Percentiles rank a stretch among this genome's conserved stretches.
phyloP scores from a whole-genome alignment of 2,888 invertebrate genomes.

The Mactromeris polynyma region DNA sequence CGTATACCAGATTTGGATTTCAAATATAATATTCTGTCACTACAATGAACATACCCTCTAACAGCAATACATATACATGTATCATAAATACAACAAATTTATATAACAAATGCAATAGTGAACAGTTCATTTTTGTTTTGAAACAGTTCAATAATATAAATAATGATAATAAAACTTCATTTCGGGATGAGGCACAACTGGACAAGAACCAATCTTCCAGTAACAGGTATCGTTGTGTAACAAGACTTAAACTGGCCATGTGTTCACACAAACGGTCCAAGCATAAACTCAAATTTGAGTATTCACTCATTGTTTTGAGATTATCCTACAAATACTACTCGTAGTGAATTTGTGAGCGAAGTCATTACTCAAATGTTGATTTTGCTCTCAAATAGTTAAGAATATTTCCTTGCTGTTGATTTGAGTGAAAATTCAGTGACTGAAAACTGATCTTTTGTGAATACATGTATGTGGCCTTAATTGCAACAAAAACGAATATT shows the following conservation, averaged over 20 bases:
- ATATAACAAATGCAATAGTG: not conserved
- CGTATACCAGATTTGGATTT: conserved; percentile 21
- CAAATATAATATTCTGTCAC: conserved; percentile 1
- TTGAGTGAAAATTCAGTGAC: too few species aligned
- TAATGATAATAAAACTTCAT: not conserved
- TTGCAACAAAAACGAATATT: too few species aligned
- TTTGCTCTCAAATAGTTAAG: too few species aligned
- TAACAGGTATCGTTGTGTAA: not conserved
- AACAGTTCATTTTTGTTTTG: not conserved
- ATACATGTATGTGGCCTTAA: too few species aligned
- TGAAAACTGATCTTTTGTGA: too few species aligned
- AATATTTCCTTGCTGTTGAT: too few species aligned
- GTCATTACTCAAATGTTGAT: too few species aligned
- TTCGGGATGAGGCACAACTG: not conserved
- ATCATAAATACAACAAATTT: not conserved
- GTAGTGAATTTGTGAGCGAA: too few species aligned
- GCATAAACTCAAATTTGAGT: too few species aligned
- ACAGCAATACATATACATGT: not conserved
- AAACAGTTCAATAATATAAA: not conserved
- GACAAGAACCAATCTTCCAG: not conserved
- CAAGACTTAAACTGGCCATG: not conserved
- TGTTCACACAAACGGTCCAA: too few species aligned
- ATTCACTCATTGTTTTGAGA: too few species aligned
- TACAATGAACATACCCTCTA: not conserved
- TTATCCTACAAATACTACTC: too few species aligned